A percentile compares a stretch with the other conserved stretches of the same genome.
Conservation (phyloP, 2,888 invertebrate species). For the Seira sanloemensis region DNA sequence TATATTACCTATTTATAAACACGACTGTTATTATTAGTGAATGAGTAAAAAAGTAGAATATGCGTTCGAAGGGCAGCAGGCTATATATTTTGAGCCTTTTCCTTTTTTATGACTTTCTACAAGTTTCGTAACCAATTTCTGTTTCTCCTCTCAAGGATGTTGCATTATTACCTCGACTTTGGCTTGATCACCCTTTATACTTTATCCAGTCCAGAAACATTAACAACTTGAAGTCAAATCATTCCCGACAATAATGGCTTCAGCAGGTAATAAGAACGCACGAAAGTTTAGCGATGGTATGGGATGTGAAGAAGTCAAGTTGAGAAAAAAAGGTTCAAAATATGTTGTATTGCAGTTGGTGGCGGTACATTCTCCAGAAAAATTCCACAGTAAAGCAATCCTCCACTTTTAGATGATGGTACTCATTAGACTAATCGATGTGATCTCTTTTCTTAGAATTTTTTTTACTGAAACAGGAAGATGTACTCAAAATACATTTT, state of each 20-base stretch:
- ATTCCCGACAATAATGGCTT: neutral
- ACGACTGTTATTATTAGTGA: neutral
- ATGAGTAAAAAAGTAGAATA: neutral
- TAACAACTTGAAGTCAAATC: neutral
- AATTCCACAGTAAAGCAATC: neutral
- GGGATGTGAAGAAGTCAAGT: neutral
- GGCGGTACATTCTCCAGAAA: neutral
- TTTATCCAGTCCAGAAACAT: neutral
- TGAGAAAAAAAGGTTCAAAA: neutral
- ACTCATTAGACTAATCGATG: conserved; percentile 60
- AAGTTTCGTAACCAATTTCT: conserved; percentile 55
- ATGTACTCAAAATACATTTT: conserved; percentile 31
- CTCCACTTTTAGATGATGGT: conserved; percentile 29
- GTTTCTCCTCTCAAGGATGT: neutral
- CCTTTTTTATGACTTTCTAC: conserved; percentile 59
- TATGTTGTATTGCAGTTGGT: neutral
- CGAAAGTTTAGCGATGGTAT: neutral
- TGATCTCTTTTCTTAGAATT: conserved; percentile 56
- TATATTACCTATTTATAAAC: neutral
- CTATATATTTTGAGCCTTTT: conserved; percentile 12
- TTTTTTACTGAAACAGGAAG: conserved; percentile 47
- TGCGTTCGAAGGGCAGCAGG: neutral
- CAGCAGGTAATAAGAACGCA: neutral
- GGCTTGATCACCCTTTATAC: neutral
- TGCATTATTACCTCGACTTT: neutral